A percentile compares a stretch with the other conserved stretches of the same genome.
phyloP scores from a whole-genome alignment of 2,888 invertebrate species.

The Ommatoiulus sabulosus region DNA sequence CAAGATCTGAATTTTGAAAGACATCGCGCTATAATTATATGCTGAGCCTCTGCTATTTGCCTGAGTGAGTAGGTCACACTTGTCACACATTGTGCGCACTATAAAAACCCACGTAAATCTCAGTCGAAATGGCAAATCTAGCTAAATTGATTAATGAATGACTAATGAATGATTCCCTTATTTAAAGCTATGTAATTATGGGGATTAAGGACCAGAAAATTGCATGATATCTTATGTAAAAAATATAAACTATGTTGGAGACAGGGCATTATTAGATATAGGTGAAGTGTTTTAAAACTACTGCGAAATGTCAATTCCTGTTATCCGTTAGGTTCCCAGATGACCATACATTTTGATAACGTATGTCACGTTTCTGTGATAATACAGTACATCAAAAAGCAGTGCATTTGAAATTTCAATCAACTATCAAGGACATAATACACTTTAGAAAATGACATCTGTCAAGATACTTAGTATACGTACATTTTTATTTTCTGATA shows the following conservation, averaged over 20 bases:
- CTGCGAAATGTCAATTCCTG: no score
- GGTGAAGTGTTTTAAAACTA: no score
- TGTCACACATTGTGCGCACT: not conserved
- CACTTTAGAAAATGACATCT: no score
- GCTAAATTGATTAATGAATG: not conserved
- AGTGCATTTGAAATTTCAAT: no score
- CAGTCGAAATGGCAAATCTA: not conserved
- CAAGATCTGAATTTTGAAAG: constrained; percentile 5
- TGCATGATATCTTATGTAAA: not conserved
- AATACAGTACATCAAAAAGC: no score
- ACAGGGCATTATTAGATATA: no score
- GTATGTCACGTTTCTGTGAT: no score
- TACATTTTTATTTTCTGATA: no score
- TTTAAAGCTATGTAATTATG: not conserved
- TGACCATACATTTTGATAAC: no score
- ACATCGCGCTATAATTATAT: not conserved
- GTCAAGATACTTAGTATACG: no score
- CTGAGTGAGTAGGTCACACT: constrained; percentile 47
- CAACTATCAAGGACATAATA: no score
- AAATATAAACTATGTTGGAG: not conserved
- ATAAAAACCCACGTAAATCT: not conserved
- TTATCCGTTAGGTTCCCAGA: no score
- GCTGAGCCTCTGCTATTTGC: not conserved
- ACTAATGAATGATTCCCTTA: not conserved
- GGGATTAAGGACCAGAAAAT: not conserved